These are phyloP conservation scores for Sarcophaga peregrina DNA, from an alignment of 1,140 invertebrate genomes.

Conservation along the genomic window DNA sequence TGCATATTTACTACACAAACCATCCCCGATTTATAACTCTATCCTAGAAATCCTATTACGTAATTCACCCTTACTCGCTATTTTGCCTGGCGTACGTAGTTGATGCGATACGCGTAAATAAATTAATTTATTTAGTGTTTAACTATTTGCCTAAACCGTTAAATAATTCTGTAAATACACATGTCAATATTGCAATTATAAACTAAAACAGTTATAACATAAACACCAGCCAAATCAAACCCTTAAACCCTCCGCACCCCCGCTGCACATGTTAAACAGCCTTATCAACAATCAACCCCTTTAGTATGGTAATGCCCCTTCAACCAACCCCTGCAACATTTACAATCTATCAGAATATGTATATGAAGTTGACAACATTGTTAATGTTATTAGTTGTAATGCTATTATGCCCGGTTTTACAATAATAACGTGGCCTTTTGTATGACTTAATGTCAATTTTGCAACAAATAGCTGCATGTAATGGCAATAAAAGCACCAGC, in stretches of 20 bases:
- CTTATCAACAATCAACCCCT: not conserved
- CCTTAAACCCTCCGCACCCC: not conserved
- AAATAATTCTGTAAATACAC: constrained; percentile 40
- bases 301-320: not conserved
- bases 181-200: constrained; percentile 37
- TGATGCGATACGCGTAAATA: constrained; percentile 10
- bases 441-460: constrained; percentile 34
- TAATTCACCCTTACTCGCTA: not conserved
- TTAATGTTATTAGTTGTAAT: constrained; percentile 38
- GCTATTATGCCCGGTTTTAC: constrained; percentile 34
- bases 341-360: not conserved
- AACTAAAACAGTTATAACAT: constrained; percentile 28
- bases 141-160: constrained; percentile 33
- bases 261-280: too few relatives aligned
- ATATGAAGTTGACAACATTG: not conserved
- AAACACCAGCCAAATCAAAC: not conserved
- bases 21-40: constrained; percentile 3
- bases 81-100: not conserved
- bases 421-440: constrained; percentile 24
- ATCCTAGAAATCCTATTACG: constrained; percentile 10
- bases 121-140: constrained; percentile 36
- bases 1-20: not conserved
- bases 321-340: not conserved
- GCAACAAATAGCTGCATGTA: not conserved
- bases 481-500: not conserved